Evolutionary conservation across 2,888 invertebrate species (phyloP).

Genomic region (Auanema freiburgensis): DNA sequence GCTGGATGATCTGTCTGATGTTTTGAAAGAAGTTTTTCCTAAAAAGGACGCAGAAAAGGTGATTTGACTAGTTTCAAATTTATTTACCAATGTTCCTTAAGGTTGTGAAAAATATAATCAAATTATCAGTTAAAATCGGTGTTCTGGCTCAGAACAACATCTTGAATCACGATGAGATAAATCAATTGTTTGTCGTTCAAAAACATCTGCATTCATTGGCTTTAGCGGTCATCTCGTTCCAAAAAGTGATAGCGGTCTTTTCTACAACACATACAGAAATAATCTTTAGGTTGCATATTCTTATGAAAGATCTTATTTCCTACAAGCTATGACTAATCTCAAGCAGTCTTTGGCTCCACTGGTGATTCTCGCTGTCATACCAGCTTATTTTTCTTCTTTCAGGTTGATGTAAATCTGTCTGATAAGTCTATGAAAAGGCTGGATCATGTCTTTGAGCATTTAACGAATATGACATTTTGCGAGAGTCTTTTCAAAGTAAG

Average conservation of each 20-base stretch:
- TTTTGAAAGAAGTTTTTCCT: constrained; percentile 12
- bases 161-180: constrained; percentile 8
- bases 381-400: background rate
- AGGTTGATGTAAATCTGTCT: constrained; percentile 12
- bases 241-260: constrained; percentile 8
- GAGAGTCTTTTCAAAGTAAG: background rate
- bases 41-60: constrained; percentile 21
- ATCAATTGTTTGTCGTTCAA: constrained; percentile 17
- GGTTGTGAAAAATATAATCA: constrained; percentile 22
- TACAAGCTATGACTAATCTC: constrained; percentile 7
- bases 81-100: constrained; percentile 4
- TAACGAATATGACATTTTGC: constrained; percentile 8
- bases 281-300: constrained; percentile 15
- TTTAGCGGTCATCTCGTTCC: constrained; percentile 14
- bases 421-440: constrained; percentile 17
- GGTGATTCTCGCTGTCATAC: background rate
- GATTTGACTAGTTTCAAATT: background rate
- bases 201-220: constrained; percentile 13
- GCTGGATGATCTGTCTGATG: constrained; percentile 6
- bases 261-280: background rate
- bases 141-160: constrained; percentile 16
- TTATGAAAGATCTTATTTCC: constrained; percentile 14
- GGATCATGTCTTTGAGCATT: constrained; percentile 16
- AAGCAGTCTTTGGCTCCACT: constrained; percentile 15
- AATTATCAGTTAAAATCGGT: constrained; percentile 17